Base-by-base conservation (phyloP, 2,113 vertebrate species). In the Hippopotamus amphibius region DNA sequence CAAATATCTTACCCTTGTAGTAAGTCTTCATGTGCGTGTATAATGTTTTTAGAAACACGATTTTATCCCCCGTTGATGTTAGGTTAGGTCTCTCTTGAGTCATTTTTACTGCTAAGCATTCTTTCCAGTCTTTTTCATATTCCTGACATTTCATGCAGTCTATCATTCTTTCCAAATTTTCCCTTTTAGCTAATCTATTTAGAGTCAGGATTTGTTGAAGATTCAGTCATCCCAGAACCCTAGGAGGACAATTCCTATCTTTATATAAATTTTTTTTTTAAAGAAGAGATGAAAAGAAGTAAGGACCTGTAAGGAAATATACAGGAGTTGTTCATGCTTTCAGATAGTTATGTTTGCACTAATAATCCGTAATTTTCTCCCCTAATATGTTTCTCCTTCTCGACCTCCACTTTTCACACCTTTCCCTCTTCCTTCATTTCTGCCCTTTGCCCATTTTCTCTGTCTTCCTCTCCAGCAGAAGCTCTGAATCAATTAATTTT, bases 1-100 rank as follows among this genome's bases (percentile, higher is more conserved):
- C 84, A 94, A 96, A 87, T 81, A 63, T 77, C n/a, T 50, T 57
- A 63, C 79, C 22, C 57, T 79, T 94, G 68, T 95, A 94, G 65
- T 50, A 84, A 87, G 65, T 77, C 33, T 3, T 43, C 74, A 61
- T 71, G 24, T 81, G 13, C 28, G 84, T 1, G 22, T 48, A 26
- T 33, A 19, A n/a, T 80, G 17, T 30, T 90, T 92, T 88, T 77
- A 71, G 94, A 95, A 93, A 92, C 26, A 3, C 61, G 22, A 2
- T 41, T 69, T 24, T 71, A 0, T 86, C 22, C 61, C 97, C 97
- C 79, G 43, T 97, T 46, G 24, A 85, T 92, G 19, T 94, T 85
- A 79, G 63, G n/a, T 89, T 95, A 46, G 46, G 59, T 65, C 21
- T 97, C 48, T 7, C 66, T 80, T 86, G 93, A 93, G 72, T 96